Conservation (phyloP, 2,797 vertebrate genomes). For the Chromis chromis region DNA sequence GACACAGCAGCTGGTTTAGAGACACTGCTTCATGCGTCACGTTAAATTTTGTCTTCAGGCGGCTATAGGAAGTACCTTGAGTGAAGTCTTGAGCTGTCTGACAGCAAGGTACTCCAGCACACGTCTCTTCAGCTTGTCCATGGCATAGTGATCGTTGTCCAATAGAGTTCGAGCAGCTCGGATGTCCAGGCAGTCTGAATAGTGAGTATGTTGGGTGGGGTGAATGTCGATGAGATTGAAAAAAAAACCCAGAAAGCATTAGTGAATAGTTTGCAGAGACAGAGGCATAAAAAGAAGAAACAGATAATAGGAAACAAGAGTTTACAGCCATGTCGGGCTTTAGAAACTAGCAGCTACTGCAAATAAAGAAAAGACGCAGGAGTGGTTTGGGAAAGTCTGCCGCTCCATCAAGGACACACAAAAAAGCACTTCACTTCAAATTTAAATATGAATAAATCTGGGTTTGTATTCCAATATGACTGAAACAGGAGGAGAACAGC, state of each 20-base stretch:
- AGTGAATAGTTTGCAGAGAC: too few species aligned
- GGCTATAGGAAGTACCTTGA: conserved; percentile 81
- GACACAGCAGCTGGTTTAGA: background rate
- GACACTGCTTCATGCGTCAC: background rate
- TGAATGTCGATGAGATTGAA: background rate
- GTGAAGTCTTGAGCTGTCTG: conserved; percentile 91
- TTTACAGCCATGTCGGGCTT: too few species aligned
- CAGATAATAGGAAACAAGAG: too few species aligned
- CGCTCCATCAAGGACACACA: background rate
- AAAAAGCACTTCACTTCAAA: too few species aligned
- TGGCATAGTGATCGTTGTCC: conserved; percentile 97
- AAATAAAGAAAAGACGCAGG: too few species aligned
- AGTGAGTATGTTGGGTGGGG: background rate
- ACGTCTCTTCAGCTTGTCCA: conserved; percentile 95
- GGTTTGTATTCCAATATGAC: too few species aligned
- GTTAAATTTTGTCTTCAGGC: background rate
- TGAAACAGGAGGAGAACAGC: too few species aligned
- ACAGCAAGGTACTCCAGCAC: conserved; percentile 97
- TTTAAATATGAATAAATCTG: background rate
- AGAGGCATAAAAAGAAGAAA: too few species aligned
- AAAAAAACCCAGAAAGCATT: too few species aligned
- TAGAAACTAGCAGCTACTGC: too few species aligned
- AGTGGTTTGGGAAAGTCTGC: background rate
- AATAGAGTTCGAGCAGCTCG: conserved; percentile 90
- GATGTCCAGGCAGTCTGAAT: conserved; percentile 93